phyloP scores from a whole-genome alignment of 2,113 vertebrate genomes.

The Prionailurus viverrinus region DNA sequence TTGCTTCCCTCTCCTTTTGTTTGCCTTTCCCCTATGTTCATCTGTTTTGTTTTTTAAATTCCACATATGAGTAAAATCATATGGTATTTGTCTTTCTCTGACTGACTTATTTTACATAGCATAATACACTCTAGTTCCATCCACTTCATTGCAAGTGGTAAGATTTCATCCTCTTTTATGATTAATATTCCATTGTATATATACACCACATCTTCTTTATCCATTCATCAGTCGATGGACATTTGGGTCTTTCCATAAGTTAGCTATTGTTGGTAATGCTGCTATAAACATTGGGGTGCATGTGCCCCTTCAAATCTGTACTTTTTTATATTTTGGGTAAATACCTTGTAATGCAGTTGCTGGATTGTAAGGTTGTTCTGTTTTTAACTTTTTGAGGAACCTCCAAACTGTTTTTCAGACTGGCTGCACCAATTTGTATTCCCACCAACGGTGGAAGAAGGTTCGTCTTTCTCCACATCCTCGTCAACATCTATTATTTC shows the following conservation, averaged over 20 bases:
- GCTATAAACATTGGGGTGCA: background rate
- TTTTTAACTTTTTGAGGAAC: background rate
- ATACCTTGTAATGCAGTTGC: background rate
- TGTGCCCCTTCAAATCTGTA: background rate
- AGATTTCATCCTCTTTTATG: background rate
- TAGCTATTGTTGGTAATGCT: background rate
- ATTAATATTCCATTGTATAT: too few relatives aligned
- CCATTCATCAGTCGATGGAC: background rate
- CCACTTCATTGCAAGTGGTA: background rate
- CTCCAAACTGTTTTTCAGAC: background rate
- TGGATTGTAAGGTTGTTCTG: background rate
- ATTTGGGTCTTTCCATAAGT: background rate
- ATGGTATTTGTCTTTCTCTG: background rate
- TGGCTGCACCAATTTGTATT: background rate
- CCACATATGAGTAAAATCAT: background rate
- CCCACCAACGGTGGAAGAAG: background rate
- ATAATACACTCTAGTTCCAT: background rate
- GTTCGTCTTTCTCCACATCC: background rate
- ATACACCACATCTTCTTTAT: background rate
- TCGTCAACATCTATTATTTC: background rate
- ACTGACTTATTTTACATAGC: background rate
- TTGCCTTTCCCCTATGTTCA: background rate
- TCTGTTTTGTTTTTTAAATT: background rate
- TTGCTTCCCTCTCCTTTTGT: background rate
- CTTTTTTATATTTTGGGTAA: background rate